phyloP scores from a whole-genome alignment of 2,113 vertebrate genomes.

The Eira barbara region DNA sequence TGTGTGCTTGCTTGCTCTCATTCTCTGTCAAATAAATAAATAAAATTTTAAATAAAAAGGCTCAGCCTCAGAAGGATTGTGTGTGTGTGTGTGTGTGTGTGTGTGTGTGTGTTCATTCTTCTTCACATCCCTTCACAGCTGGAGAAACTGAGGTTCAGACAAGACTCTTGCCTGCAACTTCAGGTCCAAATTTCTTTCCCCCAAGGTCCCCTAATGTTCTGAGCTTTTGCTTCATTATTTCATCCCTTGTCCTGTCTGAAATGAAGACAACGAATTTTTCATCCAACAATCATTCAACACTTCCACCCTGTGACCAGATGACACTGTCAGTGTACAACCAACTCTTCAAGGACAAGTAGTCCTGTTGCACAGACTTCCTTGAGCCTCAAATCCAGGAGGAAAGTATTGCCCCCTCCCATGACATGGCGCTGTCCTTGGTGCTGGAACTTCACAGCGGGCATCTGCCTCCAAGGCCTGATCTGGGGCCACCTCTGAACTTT shows the following conservation, averaged over 20 bases:
- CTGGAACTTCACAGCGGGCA: accelerated
- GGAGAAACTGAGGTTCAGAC: background rate
- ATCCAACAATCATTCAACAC: background rate
- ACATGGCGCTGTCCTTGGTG: slow-evolving; percentile 26
- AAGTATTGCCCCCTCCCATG: accelerated
- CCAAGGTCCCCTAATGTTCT: background rate
- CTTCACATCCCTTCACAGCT: background rate
- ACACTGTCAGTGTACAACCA: background rate
- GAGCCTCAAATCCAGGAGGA: background rate
- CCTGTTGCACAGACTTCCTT: accelerated
- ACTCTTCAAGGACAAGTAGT: background rate
- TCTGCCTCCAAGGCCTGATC: background rate
- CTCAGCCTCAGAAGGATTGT: background rate
- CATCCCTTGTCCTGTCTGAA: background rate
- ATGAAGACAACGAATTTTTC: background rate
- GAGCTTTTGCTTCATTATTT: background rate
- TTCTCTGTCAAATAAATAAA: background rate
- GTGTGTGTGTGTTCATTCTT: background rate
- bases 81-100: background rate
- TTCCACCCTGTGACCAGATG: background rate
- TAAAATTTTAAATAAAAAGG: background rate
- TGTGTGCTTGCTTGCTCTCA: background rate
- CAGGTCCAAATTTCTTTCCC: background rate
- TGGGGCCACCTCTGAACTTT: background rate
- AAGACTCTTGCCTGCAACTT: background rate